These are phyloP conservation scores for Branchinecta sandiegonensis DNA, from an alignment of 2,888 invertebrate genomes.

Conservation along the genomic window DNA sequence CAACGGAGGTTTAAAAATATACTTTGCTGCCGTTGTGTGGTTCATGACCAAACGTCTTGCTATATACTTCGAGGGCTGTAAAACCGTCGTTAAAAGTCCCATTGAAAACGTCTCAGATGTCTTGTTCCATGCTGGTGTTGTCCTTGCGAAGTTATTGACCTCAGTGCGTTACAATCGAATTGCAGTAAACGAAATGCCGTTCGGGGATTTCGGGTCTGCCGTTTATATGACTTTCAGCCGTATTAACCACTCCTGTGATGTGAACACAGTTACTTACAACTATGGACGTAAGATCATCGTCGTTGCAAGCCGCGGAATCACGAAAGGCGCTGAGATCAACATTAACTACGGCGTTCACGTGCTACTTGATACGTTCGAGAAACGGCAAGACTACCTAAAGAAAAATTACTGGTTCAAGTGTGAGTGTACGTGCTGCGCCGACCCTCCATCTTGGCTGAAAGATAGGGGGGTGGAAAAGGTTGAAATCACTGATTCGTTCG, in stretches of 20 bases:
- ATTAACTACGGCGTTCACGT: not conserved
- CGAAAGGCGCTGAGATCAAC: not conserved
- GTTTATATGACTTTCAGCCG: constrained; percentile 1
- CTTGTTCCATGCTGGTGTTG: not conserved
- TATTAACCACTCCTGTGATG: constrained; percentile 6
- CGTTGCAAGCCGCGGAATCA: not conserved
- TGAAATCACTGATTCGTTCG: too few species aligned
- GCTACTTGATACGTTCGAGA: not conserved
- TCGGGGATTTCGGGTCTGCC: not conserved
- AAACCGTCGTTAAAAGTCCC: not conserved
- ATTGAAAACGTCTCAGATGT: not conserved
- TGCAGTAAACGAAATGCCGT: not conserved
- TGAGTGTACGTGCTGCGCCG: not conserved
- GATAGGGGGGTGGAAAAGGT: not conserved
- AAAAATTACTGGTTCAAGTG: not conserved
- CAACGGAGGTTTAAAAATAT: not conserved
- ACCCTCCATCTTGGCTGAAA: constrained; percentile 1
- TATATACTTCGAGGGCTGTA: not conserved
- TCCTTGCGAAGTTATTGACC: not conserved
- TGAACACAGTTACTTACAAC: not conserved
- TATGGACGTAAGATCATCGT: not conserved
- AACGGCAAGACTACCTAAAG: not conserved
- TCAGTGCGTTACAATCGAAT: not conserved
- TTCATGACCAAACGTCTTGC: not conserved
- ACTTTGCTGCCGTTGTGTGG: not conserved